These are phyloP conservation scores for Micromesistius poutassou DNA, from an alignment of 2,797 vertebrate species.

Conservation along the genomic window DNA sequence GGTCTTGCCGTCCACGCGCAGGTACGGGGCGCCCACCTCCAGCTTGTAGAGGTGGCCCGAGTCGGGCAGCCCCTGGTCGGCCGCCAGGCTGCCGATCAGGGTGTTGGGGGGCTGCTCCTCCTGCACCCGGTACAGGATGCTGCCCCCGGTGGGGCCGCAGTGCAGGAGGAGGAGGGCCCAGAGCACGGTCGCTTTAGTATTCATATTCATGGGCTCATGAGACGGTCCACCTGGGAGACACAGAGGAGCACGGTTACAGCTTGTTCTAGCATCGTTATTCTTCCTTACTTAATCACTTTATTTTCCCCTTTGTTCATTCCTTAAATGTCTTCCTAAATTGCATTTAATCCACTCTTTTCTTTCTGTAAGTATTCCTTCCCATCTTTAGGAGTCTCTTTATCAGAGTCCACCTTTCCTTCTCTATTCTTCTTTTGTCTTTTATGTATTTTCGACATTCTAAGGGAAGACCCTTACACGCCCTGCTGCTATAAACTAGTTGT, in stretches of 20 bases:
- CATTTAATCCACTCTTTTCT: neutral
- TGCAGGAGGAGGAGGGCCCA: constrained; percentile 69
- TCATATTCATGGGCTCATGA: constrained; percentile 73
- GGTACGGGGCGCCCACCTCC: constrained; percentile 90
- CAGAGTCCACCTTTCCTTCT: neutral
- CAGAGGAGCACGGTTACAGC: constrained; percentile 23
- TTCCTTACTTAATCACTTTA: neutral
- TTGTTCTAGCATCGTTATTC: neutral
- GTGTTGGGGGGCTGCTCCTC: constrained; percentile 97
- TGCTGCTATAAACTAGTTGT: neutral
- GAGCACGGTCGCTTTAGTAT: constrained; percentile 60
- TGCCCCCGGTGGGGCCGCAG: constrained; percentile 56
- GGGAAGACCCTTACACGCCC: neutral
- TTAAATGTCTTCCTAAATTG: neutral
- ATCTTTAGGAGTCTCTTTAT: neutral
- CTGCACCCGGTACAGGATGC: constrained; percentile 85
- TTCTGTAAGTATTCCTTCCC: neutral
- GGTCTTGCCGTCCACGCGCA: constrained; percentile 94
- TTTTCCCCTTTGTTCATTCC: neutral
- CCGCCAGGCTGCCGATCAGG: constrained; percentile 93
- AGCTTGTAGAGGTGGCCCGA: constrained; percentile 95
- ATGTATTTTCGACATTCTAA: neutral
- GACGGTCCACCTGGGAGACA: constrained; percentile 66
- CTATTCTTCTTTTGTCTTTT: neutral
- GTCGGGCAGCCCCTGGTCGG: constrained; percentile 92